Evolutionary conservation across 2,888 invertebrate genomes (phyloP).

Genomic region (Chloroclystis v-ata): DNA sequence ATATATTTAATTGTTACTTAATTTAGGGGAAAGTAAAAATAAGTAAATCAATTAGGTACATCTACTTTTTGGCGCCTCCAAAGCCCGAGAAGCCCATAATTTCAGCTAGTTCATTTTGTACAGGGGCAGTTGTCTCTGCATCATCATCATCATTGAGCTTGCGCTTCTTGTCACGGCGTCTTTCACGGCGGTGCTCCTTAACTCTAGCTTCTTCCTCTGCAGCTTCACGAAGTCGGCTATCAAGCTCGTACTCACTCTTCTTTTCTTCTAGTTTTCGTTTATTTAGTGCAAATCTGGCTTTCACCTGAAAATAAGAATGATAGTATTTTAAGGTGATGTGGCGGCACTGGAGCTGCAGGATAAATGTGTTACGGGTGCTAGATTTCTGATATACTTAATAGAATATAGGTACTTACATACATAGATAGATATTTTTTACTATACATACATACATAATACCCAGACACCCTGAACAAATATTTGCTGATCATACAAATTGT

Average conservation of each 20-base stretch:
- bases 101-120: constrained; percentile 86
- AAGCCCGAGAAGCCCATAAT: constrained; percentile 98
- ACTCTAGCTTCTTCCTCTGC: constrained; percentile 97
- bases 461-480: no score
- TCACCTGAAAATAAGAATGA: constrained; percentile 72
- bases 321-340: neutral
- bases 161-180: constrained; percentile 91
- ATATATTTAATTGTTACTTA: no score
- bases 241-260: constrained; percentile 96
- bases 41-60: neutral
- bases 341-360: neutral
- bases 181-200: constrained; percentile 92
- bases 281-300: constrained; percentile 93
- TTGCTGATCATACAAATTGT: no score
- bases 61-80: constrained; percentile 88
- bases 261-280: constrained; percentile 97
- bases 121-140: constrained; percentile 59
- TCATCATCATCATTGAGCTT: constrained; percentile 83
- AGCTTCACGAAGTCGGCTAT: constrained; percentile 92
- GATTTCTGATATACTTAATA: no score
- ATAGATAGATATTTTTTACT: no score
- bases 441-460: no score
- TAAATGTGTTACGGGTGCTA: no score
- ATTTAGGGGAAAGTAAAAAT: neutral
- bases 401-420: no score